A percentile compares a stretch with the other conserved stretches of the same genome.
phyloP scores from a whole-genome alignment of 2,113 vertebrate genomes.

The Morone chrysops region DNA sequence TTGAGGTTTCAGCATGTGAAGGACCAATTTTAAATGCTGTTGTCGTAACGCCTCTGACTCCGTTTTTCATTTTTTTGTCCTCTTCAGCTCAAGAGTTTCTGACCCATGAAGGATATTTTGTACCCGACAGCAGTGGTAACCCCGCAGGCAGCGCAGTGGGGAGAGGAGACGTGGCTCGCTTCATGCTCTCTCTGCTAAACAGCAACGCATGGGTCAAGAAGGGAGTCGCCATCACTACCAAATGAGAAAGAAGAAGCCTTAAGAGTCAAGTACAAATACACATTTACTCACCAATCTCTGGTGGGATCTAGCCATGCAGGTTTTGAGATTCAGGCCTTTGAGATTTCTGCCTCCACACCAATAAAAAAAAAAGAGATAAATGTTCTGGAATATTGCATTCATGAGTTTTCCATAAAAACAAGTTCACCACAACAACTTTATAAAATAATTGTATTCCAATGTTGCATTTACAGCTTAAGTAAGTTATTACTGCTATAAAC shows the following conservation, averaged over 20 bases:
- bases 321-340: not conserved
- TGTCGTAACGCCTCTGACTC: not conserved
- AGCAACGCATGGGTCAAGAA: constrained; percentile 82
- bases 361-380: not conserved
- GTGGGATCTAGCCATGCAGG: not conserved
- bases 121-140: constrained; percentile 68
- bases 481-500: too few relatives aligned
- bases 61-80: constrained; percentile 9
- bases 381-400: not conserved
- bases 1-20: not conserved
- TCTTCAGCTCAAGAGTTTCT: constrained; percentile 82
- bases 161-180: constrained; percentile 80
- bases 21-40: not conserved
- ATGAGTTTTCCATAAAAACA: too few relatives aligned
- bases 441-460: too few relatives aligned
- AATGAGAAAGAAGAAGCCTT: constrained; percentile 52
- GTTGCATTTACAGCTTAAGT: too few relatives aligned
- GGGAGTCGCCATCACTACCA: constrained; percentile 79
- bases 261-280: not conserved
- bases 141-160: constrained; percentile 66
- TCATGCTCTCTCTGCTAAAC: constrained; percentile 82
- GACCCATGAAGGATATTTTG: constrained; percentile 82
- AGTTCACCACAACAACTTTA: too few relatives aligned
- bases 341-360: not conserved
- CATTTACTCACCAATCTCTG: not conserved